These are phyloP conservation scores for Micropoecilia bifurca DNA, from an alignment of 2,797 vertebrate species.

Conservation along the genomic window DNA sequence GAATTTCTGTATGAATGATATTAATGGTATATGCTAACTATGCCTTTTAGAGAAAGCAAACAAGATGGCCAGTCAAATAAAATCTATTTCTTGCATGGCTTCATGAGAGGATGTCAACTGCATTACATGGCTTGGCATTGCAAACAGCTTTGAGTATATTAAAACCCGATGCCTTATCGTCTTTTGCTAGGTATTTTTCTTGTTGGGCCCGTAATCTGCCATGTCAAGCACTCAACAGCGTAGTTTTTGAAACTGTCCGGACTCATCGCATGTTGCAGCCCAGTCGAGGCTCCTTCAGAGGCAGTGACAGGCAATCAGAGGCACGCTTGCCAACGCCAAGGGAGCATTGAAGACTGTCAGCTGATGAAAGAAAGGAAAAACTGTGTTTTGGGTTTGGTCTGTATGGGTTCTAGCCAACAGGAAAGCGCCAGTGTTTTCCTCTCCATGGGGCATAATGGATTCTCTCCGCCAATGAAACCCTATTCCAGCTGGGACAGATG, in stretches of 20 bases:
- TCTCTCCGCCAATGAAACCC: slow-evolving; percentile 81
- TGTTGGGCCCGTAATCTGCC: slow-evolving; percentile 56
- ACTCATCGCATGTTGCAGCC: slow-evolving; percentile 58
- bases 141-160: slow-evolving; percentile 48
- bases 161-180: slow-evolving; percentile 60
- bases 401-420: slow-evolving; percentile 62
- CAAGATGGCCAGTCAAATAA: slow-evolving; percentile 63
- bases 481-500: slow-evolving; percentile 73
- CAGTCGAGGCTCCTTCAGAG: slow-evolving; percentile 52
- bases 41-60: slow-evolving; percentile 49
- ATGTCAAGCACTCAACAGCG: slow-evolving; percentile 66
- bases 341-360: slow-evolving; percentile 71
- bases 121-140: slow-evolving; percentile 51
- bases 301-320: slow-evolving; percentile 73
- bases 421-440: slow-evolving; percentile 77
- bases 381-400: slow-evolving; percentile 70
- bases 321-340: slow-evolving; percentile 57
- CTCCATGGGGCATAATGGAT: slow-evolving; percentile 80
- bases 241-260: slow-evolving; percentile 57
- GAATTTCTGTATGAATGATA: slow-evolving; percentile 30
- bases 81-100: slow-evolving; percentile 58
- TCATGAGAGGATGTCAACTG: slow-evolving; percentile 32
- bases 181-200: slow-evolving; percentile 49
- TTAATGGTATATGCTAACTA: slow-evolving; percentile 34
- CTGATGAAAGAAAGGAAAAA: slow-evolving; percentile 79